A percentile compares a stretch with the other conserved stretches of the same genome.
Evolutionary conservation across 1,140 invertebrate species (phyloP).

Genomic region (Gryllus bimaculatus): DNA sequence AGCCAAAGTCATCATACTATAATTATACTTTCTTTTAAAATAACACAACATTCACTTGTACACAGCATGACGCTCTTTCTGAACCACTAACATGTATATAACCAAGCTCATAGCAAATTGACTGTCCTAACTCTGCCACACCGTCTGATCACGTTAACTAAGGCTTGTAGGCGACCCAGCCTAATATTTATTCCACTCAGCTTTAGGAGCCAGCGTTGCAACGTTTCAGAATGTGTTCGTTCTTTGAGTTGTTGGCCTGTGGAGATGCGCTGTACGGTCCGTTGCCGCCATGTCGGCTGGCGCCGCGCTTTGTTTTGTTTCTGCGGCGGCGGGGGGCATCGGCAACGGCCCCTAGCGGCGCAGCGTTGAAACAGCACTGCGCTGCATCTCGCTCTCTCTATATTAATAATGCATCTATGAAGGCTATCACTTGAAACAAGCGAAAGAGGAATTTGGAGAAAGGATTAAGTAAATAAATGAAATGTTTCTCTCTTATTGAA

Average conservation of each 20-base stretch:
- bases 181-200: neutral
- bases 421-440: neutral
- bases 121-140: neutral
- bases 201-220: neutral
- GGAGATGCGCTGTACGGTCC: no score
- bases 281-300: neutral
- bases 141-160: slow-evolving; percentile 1
- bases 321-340: neutral
- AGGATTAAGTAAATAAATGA: neutral
- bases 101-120: neutral
- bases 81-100: neutral
- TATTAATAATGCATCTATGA: neutral
- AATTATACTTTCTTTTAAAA: neutral
- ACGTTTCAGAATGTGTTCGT: no score
- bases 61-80: neutral
- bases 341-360: neutral
- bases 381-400: neutral
- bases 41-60: neutral
- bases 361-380: neutral
- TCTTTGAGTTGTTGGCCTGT: no score
- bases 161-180: neutral
- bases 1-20: neutral
- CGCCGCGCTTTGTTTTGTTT: neutral
- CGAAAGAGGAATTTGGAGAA: neutral
- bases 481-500: neutral